Conservation (phyloP, 2,113 vertebrate species). For the Pachyramphus minor region DNA sequence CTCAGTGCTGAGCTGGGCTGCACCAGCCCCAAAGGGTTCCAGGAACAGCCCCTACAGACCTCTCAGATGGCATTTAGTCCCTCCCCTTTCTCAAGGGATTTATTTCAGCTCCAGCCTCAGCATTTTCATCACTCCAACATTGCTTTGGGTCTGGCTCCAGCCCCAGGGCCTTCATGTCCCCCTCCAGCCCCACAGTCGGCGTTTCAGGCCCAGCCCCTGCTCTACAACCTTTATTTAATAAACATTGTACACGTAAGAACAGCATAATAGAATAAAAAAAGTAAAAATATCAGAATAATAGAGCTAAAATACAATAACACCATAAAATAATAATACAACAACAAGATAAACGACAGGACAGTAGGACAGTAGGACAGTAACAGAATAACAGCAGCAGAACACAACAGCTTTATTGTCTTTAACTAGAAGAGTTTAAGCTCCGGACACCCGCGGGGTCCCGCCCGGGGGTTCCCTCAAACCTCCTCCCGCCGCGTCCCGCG, state of each 20-base stretch:
- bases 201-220: neutral
- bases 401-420: neutral
- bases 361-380: neutral
- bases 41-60: neutral
- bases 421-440: neutral
- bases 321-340: neutral
- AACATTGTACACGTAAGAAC: neutral
- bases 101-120: neutral
- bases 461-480: too few species aligned
- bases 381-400: neutral
- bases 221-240: neutral
- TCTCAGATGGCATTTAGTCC: neutral
- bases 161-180: neutral
- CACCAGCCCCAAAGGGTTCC: neutral
- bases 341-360: neutral
- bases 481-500: neutral
- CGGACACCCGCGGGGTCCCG: neutral
- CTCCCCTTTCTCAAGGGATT: neutral
- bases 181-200: neutral
- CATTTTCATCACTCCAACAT: neutral
- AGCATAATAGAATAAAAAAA: neutral
- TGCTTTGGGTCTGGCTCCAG: neutral
- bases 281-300: neutral
- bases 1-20: too few species aligned
- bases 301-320: neutral